These are phyloP conservation scores for Arizona elegans DNA, from an alignment of 2,113 vertebrate genomes.

Conservation along the genomic window DNA sequence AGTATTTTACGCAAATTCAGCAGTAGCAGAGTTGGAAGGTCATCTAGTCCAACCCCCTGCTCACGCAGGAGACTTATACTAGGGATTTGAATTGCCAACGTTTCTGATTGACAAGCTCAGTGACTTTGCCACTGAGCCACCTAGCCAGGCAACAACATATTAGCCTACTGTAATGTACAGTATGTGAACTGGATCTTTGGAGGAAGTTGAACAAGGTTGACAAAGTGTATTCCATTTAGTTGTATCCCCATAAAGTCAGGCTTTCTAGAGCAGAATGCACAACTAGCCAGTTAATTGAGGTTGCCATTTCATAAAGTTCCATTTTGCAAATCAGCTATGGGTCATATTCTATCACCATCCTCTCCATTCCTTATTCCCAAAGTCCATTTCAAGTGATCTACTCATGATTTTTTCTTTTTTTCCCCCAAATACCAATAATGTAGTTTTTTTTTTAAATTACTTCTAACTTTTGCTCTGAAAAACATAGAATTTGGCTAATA, in stretches of 20 bases:
- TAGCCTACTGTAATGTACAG: background rate
- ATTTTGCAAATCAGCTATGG: constrained; percentile 44
- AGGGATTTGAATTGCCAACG: no score
- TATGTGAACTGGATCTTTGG: background rate
- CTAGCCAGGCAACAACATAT: background rate
- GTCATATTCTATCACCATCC: constrained; percentile 38
- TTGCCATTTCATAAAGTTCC: constrained; percentile 42
- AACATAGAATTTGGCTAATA: constrained; percentile 14
- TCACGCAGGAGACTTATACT: no score
- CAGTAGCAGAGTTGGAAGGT: no score
- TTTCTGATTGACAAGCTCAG: no score
- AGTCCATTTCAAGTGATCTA: constrained; percentile 53
- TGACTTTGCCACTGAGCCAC: no score
- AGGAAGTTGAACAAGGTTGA: background rate
- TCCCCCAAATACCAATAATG: constrained; percentile 59
- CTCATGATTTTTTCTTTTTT: constrained; percentile 46
- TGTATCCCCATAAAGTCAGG: background rate
- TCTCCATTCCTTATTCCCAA: constrained; percentile 25
- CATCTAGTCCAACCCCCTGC: no score
- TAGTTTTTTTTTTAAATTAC: constrained; percentile 38
- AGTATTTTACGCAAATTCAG: background rate
- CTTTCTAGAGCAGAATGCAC: constrained; percentile 25
- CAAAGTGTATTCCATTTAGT: background rate
- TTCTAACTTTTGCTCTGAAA: constrained; percentile 40
- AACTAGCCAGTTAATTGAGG: constrained; percentile 46